A percentile compares a stretch with the other conserved stretches of the same genome.
Conservation (phyloP, 2,797 vertebrate species). For the Furcifer pardalis region DNA sequence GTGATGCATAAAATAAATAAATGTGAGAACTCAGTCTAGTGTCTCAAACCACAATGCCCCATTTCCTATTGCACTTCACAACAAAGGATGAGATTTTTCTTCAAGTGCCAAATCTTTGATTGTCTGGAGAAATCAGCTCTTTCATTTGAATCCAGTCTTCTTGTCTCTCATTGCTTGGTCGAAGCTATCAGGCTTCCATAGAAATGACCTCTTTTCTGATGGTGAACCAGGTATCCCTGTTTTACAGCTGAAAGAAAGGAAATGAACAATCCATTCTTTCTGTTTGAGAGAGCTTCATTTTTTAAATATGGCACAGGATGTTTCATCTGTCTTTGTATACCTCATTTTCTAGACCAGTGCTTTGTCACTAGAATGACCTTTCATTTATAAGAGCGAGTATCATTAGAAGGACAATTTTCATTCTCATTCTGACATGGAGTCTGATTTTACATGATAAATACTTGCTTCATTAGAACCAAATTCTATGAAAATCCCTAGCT, state of each 20-base stretch:
- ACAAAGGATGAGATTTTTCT: not conserved
- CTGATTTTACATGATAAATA: slow-evolving; percentile 15
- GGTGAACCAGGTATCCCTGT: not conserved
- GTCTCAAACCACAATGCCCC: not conserved
- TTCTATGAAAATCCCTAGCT: slow-evolving; percentile 16
- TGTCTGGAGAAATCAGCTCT: not conserved
- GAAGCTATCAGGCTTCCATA: not conserved
- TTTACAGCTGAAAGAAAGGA: not conserved
- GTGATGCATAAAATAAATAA: not conserved
- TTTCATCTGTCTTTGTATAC: not conserved
- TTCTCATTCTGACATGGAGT: slow-evolving; percentile 1
- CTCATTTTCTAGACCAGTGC: not conserved
- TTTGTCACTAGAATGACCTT: slow-evolving; percentile 23
- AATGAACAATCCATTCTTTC: not conserved
- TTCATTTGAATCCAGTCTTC: not conserved
- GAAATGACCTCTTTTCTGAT: not conserved
- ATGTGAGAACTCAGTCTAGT: not conserved
- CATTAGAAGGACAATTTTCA: slow-evolving; percentile 9
- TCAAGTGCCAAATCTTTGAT: not conserved
- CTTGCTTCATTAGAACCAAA: slow-evolving; percentile 28
- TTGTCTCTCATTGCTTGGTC: not conserved
- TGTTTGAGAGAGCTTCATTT: not conserved
- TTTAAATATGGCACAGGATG: not conserved
- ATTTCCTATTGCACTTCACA: not conserved
- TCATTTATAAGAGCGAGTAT: slow-evolving; percentile 27